Evolutionary conservation across 2,888 invertebrate genomes (phyloP).

Genomic region (Pyrgus malvae): DNA sequence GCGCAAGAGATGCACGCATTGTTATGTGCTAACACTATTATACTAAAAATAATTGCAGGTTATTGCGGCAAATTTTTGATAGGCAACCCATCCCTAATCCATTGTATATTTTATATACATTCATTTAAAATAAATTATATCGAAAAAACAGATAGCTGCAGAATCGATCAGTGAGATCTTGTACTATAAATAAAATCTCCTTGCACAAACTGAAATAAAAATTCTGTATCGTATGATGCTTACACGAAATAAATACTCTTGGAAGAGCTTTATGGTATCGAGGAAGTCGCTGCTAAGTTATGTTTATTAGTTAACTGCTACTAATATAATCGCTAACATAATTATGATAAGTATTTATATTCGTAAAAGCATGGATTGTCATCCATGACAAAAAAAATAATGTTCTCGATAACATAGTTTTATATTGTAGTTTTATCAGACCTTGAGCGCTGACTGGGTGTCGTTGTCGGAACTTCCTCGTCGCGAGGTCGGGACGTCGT

Average conservation of each 20-base stretch:
- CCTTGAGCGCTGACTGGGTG: neutral
- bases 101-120: too few relatives aligned
- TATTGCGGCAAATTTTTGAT: too few relatives aligned
- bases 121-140: too few relatives aligned
- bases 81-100: too few relatives aligned
- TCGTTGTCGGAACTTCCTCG: slow-evolving; percentile 14
- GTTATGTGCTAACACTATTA: too few relatives aligned
- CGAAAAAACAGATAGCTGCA: too few relatives aligned
- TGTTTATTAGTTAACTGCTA: slow-evolving; percentile 16
- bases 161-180: too few relatives aligned
- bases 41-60: too few relatives aligned
- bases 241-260: slow-evolving; percentile 13
- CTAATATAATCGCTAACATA: slow-evolving; percentile 4
- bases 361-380: slow-evolving; percentile 10
- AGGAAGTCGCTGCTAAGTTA: slow-evolving; percentile 8
- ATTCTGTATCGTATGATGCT: too few relatives aligned
- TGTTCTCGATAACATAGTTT: slow-evolving; percentile 15
- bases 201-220: too few relatives aligned
- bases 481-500: slow-evolving; percentile 5
- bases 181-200: too few relatives aligned
- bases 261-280: slow-evolving; percentile 12
- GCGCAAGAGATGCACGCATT: too few relatives aligned
- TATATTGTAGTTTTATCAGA: slow-evolving; percentile 9
- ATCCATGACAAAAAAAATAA: slow-evolving; percentile 12
- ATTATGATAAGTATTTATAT: slow-evolving; percentile 12